Conservation (phyloP, 2,797 vertebrate genomes). For the Salmo trutta region DNA sequence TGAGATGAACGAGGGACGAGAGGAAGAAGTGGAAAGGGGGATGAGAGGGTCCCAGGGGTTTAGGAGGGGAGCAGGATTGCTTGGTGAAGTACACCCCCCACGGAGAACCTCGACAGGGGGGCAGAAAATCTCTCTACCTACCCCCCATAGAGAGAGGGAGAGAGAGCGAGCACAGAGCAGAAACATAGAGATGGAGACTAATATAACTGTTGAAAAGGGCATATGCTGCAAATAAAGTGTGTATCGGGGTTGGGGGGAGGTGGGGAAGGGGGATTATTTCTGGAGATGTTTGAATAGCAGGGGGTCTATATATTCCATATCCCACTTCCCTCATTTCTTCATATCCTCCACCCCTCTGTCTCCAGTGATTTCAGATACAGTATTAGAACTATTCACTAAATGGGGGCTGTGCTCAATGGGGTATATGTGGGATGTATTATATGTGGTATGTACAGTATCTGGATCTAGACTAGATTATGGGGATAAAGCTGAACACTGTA, state of each 20-base stretch:
- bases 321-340: neutral
- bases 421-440: no score
- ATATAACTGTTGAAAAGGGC: neutral
- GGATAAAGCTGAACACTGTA: constrained; percentile 52
- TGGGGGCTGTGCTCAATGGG: no score
- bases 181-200: neutral
- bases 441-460: no score
- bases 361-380: neutral
- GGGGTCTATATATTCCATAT: constrained; percentile 37
- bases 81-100: constrained; percentile 45
- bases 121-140: constrained; percentile 12
- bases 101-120: constrained; percentile 55
- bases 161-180: no score
- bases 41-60: constrained; percentile 60
- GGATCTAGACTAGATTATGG: constrained; percentile 51
- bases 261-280: neutral
- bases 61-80: constrained; percentile 57
- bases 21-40: constrained; percentile 16
- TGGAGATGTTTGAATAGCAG: constrained; percentile 7
- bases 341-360: constrained; percentile 4
- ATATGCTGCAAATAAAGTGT: neutral
- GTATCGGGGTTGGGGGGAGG: neutral
- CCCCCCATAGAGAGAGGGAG: constrained; percentile 6
- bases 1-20: neutral
- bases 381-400: no score